These are phyloP conservation scores for Laticauda laticaudata DNA, from an alignment of 2,113 vertebrate species.

Conservation along the genomic window DNA sequence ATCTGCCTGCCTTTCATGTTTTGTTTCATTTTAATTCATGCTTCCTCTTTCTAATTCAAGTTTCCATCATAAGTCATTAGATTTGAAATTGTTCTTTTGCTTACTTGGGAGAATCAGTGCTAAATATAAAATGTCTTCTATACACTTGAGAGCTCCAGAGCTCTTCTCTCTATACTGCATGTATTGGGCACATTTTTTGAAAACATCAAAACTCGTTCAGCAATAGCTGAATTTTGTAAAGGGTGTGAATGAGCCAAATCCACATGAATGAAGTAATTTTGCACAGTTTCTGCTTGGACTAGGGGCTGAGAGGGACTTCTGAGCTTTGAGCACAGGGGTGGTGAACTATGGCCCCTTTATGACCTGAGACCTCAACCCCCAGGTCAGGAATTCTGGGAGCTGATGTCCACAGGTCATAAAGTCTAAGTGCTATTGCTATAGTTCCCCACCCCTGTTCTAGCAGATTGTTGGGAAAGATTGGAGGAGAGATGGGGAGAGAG, in stretches of 20 bases:
- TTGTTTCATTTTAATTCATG: not conserved
- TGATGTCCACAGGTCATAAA: not conserved
- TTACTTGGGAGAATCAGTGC: not conserved
- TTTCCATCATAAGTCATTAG: not conserved
- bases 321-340: not conserved
- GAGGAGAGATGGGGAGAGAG: no score
- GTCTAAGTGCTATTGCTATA: not conserved
- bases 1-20: not conserved
- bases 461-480: not conserved
- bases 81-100: not conserved
- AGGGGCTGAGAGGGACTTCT: not conserved
- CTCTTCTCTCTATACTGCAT: not conserved
- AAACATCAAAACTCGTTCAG: not conserved
- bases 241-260: not conserved
- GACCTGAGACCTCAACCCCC: no score
- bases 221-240: not conserved
- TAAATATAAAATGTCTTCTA: not conserved
- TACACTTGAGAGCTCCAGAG: not conserved
- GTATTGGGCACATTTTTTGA: not conserved
- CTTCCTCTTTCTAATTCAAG: slow-evolving; percentile 10
- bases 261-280: not conserved
- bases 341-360: no score
- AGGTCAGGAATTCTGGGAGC: not conserved
- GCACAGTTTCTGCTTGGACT: not conserved
- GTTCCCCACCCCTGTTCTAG: not conserved